These are phyloP conservation scores for Drosophila trichaetosa DNA, from an alignment of 2,888 invertebrate genomes.

Conservation along the genomic window DNA sequence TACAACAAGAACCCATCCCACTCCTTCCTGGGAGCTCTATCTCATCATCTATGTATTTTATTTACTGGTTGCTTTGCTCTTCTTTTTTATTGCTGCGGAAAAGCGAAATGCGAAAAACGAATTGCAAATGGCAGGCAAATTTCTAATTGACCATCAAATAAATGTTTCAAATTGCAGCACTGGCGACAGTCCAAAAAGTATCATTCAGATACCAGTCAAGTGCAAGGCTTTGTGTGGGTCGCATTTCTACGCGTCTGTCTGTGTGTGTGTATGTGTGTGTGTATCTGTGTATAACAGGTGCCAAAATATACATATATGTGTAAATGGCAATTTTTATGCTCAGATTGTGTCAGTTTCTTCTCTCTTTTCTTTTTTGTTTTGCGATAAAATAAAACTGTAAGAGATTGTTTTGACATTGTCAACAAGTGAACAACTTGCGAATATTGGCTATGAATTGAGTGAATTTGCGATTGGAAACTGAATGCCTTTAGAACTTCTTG, in stretches of 20 bases:
- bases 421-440: constrained; percentile 64
- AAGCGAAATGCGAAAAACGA: constrained; percentile 59
- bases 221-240: constrained; percentile 49
- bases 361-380: constrained; percentile 22
- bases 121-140: constrained; percentile 67
- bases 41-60: constrained; percentile 68
- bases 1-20: constrained; percentile 14
- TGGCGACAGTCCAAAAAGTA: constrained; percentile 41
- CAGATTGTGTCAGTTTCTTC: constrained; percentile 36
- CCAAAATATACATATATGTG: constrained; percentile 59
- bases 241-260: neutral
- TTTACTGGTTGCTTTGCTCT: constrained; percentile 58
- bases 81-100: constrained; percentile 59
- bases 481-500: neutral
- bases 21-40: constrained; percentile 49
- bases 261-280: constrained; percentile 11
- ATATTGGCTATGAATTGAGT: constrained; percentile 26
- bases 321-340: constrained; percentile 62
- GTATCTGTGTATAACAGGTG: constrained; percentile 67
- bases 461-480: constrained; percentile 7
- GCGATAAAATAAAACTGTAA: constrained; percentile 44
- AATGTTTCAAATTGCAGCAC: constrained; percentile 57
- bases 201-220: constrained; percentile 62
- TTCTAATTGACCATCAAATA: constrained; percentile 75
- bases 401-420: constrained; percentile 50